Evolutionary conservation across 1,140 invertebrate species (phyloP), one percentile per base, ranked within the genome.

Genomic region (Battus philenor): DNA sequence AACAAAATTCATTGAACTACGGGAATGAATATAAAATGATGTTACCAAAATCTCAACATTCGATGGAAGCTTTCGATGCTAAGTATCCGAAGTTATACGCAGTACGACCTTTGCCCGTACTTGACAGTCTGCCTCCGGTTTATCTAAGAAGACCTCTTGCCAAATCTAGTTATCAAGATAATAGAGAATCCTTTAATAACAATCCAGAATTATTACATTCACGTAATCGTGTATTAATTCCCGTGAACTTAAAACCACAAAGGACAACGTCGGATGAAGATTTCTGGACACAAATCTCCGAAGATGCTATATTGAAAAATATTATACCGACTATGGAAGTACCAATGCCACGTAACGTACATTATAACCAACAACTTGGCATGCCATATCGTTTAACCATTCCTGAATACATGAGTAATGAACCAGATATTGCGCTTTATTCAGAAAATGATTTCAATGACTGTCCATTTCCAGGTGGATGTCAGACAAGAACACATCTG

Each of bases 241-340:
- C 39, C 0, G 22, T 52, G 1, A 47, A 47, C 17, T 11, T 27
- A 22, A 50, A 46, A 24, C 11, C 29, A 1, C 20, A 29, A 47
- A 38, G 55, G 15, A 48, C 54, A 10, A 50, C 29, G 11, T 43
- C 46, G 4, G 48, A 62, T 18, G 50, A 70, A n/a, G 61, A 82
- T 33, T 51, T 61, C 6, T 44, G 69, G 56, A 50, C 62, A 29
- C 60, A 72, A 15, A 41, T 80, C 9, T 26, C 54, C 4, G 51
- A 72, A 30, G 66, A 73, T 27, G 51, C 74, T 13, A 63, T 67
- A 6, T 60, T 80, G 46, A 59, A 67, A n/a, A 82, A 76, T 44
- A 67, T 74, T 31, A 46, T 78, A 15, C 75, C 76, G 7, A 79
- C 63, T 0, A 79, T 79, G 73, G 46, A 63, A n/a, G 43, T 60